A percentile compares a stretch with the other conserved stretches of the same genome.
Conservation (phyloP, 2,888 invertebrate species). For the Diarsia brunnea region DNA sequence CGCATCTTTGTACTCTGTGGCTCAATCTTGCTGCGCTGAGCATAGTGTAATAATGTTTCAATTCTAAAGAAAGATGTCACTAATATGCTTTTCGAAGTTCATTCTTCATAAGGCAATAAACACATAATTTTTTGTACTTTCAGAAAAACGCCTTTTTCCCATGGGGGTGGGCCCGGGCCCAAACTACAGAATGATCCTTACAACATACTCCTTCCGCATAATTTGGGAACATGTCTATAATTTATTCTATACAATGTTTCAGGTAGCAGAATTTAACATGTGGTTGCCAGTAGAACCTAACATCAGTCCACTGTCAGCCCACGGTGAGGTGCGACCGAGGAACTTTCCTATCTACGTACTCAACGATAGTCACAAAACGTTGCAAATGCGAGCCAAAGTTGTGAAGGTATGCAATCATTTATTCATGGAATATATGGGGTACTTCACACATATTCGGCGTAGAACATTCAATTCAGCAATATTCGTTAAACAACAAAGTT, state of each 20-base stretch:
- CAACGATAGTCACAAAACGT: constrained; percentile 98
- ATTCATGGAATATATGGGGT: not conserved
- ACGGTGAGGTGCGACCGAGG: constrained; percentile 94
- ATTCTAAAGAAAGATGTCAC: not conserved
- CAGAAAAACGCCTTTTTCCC: not conserved
- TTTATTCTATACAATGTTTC: constrained; percentile 63
- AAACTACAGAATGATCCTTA: not conserved
- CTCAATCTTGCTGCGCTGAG: not conserved
- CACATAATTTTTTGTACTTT: not conserved
- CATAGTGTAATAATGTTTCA: not conserved
- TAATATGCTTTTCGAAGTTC: not conserved
- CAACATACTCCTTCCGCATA: not conserved
- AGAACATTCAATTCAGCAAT: not conserved
- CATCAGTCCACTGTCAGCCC: constrained; percentile 89
- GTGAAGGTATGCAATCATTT: constrained; percentile 87
- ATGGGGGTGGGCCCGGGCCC: not conserved
- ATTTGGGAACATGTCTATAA: not conserved
- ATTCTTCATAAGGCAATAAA: not conserved
- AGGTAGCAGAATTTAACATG: constrained; percentile 98
- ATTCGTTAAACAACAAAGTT: too few species aligned
- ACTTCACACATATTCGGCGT: not conserved
- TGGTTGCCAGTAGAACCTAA: constrained; percentile 96
- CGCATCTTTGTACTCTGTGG: not conserved
- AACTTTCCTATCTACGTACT: constrained; percentile 97
- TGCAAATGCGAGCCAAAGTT: constrained; percentile 96